phyloP scores from a whole-genome alignment of 1,140 invertebrate species.

The Leptopilina boulardi region DNA sequence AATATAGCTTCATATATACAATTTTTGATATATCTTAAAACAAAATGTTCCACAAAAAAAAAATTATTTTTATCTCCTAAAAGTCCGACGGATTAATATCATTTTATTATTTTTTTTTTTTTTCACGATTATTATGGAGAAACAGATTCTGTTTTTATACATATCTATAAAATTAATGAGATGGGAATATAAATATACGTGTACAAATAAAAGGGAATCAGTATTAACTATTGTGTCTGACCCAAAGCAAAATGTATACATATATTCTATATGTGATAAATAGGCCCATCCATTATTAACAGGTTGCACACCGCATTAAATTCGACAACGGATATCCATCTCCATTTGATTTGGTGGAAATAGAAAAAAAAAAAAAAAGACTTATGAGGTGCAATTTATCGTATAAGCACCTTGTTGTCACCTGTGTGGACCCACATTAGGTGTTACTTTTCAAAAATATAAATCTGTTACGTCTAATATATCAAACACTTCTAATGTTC shows the following conservation, averaged over 20 bases:
- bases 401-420: conserved; percentile 67
- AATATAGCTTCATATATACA: no score
- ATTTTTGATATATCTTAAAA: no score
- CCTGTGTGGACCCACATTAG: conserved; percentile 59
- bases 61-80: no score
- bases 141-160: no score
- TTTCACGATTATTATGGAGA: no score
- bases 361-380: conserved; percentile 63
- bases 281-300: conserved; percentile 43
- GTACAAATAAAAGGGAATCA: background rate
- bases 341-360: conserved; percentile 53
- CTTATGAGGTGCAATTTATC: conserved; percentile 71
- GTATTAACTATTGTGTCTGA: background rate
- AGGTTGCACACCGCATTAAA: conserved; percentile 49
- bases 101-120: no score
- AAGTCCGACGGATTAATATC: no score
- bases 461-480: conserved; percentile 65
- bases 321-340: conserved; percentile 56
- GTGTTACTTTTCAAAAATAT: conserved; percentile 56
- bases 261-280: background rate
- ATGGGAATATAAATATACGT: no score
- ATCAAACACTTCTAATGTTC: conserved; percentile 43
- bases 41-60: no score
- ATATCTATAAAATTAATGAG: no score
- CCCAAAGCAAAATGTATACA: conserved; percentile 1